phyloP scores from a whole-genome alignment of 2,888 invertebrate genomes.

The Sturmia bella region DNA sequence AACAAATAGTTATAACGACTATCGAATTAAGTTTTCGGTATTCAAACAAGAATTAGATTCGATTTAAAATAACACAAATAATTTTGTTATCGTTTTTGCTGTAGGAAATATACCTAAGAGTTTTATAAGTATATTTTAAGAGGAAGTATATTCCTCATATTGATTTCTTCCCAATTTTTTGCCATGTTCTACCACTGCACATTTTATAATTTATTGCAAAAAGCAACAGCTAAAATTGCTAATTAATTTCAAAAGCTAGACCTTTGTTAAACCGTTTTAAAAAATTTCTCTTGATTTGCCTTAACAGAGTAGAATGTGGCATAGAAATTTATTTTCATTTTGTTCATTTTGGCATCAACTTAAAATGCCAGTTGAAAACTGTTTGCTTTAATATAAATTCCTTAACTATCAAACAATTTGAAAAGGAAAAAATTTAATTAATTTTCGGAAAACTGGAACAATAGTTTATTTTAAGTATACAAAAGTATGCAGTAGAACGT shows the following conservation, averaged over 20 bases:
- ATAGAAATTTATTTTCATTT: not conserved
- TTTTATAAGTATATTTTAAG: too few relatives aligned
- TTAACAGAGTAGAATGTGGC: not conserved
- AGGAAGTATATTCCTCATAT: too few relatives aligned
- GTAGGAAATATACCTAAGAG: too few relatives aligned
- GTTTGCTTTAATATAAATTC: constrained; percentile 55
- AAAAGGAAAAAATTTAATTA: constrained; percentile 47
- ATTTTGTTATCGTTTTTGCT: too few relatives aligned
- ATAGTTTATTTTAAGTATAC: constrained; percentile 18
- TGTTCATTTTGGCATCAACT: constrained; percentile 17
- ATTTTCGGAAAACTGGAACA: constrained; percentile 44
- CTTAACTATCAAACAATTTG: constrained; percentile 45
- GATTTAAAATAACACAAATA: too few relatives aligned
- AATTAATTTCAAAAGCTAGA: not conserved
- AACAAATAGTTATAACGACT: too few relatives aligned
- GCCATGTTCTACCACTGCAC: too few relatives aligned
- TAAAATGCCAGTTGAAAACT: constrained; percentile 34
- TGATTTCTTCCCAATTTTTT: too few relatives aligned
- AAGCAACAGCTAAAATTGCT: too few relatives aligned
- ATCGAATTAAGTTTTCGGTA: too few relatives aligned
- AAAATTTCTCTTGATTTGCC: not conserved
- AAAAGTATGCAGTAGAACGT: not conserved
- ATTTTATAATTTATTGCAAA: too few relatives aligned
- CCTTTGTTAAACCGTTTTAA: not conserved
- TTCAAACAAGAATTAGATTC: too few relatives aligned